These are phyloP conservation scores for Sarotherodon lohbergeri DNA, from an alignment of 2,113 vertebrate species.

Conservation along the genomic window DNA sequence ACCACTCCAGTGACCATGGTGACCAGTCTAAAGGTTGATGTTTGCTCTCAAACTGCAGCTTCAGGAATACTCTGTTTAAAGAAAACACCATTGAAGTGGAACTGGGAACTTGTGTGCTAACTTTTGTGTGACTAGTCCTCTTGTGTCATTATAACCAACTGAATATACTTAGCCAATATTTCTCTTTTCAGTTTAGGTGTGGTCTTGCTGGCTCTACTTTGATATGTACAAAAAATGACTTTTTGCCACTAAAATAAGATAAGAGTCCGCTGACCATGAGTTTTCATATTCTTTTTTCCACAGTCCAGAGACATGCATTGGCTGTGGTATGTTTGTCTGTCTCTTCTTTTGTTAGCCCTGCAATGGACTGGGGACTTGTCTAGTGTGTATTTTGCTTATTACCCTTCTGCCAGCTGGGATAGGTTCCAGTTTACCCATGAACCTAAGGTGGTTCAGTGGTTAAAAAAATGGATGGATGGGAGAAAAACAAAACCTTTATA, in stretches of 20 bases:
- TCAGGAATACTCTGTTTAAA: background rate
- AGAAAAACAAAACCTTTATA: background rate
- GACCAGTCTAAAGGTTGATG: constrained; percentile 46
- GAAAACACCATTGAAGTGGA: background rate
- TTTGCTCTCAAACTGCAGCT: constrained; percentile 39
- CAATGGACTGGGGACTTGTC: background rate
- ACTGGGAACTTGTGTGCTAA: background rate
- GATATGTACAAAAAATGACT: background rate
- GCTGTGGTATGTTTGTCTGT: background rate
- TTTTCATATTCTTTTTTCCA: background rate
- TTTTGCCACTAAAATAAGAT: background rate
- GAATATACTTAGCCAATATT: background rate
- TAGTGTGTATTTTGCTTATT: background rate
- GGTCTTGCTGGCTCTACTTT: background rate
- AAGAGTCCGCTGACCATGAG: accelerated
- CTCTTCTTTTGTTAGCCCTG: background rate
- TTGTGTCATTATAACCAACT: background rate
- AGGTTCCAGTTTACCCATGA: background rate
- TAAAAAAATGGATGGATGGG: background rate
- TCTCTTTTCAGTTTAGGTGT: accelerated
- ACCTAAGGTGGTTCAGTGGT: background rate
- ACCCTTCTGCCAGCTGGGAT: background rate
- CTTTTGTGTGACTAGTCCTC: background rate
- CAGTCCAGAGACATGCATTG: background rate
- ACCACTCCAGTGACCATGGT: constrained; percentile 52